Conservation (phyloP, 2,888 invertebrate genomes). For the Luffia ferchaultella region DNA sequence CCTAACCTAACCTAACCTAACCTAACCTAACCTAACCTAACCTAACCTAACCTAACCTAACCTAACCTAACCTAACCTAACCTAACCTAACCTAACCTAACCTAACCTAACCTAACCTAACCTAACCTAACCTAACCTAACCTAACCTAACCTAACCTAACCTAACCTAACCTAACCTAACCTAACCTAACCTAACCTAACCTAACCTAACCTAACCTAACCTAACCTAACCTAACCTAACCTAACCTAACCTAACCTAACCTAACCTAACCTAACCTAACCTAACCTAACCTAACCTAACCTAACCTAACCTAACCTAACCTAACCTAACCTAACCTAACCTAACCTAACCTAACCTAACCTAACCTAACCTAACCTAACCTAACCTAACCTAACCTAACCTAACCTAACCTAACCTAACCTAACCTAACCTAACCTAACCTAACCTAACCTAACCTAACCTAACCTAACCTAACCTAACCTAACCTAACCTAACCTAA, state of each 20-base stretch:
- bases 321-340: conserved; percentile 20
- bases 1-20: background rate
- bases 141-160: conserved; percentile 4
- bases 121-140: too few species aligned
- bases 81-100: background rate
- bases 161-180: conserved; percentile 5
- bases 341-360: conserved; percentile 19
- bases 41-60: background rate
- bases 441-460: conserved; percentile 19
- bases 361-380: conserved; percentile 17
- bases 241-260: conserved; percentile 8
- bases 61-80: background rate
- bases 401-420: conserved; percentile 20
- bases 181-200: conserved; percentile 6
- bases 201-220: conserved; percentile 5
- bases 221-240: conserved; percentile 8
- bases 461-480: conserved; percentile 18
- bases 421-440: conserved; percentile 19
- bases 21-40: background rate
- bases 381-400: conserved; percentile 19
- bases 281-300: conserved; percentile 19
- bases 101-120: conserved; percentile 4
- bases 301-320: conserved; percentile 15
- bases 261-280: conserved; percentile 16
- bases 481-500: conserved; percentile 7